These are phyloP conservation scores for Eilema sororculum DNA, from an alignment of 2,888 invertebrate species.

Conservation along the genomic window DNA sequence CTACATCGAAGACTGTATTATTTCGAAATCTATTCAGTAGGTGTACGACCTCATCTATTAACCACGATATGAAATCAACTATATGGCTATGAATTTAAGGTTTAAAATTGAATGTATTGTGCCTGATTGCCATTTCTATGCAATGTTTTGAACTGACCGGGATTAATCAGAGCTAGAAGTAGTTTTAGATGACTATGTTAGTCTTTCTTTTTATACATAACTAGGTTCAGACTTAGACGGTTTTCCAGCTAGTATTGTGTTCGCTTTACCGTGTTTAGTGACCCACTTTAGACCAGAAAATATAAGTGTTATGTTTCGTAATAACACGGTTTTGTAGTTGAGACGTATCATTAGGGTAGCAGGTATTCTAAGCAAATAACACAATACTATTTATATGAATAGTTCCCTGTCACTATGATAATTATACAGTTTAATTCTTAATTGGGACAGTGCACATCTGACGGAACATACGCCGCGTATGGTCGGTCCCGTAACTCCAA, in stretches of 20 bases:
- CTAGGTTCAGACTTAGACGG: background rate
- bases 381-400: background rate
- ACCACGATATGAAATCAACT: conserved; percentile 19
- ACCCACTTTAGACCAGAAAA: background rate
- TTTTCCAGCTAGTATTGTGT: background rate
- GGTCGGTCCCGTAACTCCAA: no score
- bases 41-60: conserved; percentile 23
- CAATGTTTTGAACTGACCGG: conserved; percentile 29
- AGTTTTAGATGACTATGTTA: conserved; percentile 24
- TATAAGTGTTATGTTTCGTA: background rate
- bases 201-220: background rate
- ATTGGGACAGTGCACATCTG: no score
- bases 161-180: conserved; percentile 54
- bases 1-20: conserved; percentile 41
- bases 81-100: accelerated
- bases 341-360: background rate
- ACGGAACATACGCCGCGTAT: no score
- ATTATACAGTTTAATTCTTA: no score
- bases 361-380: background rate
- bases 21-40: conserved; percentile 53
- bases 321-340: background rate
- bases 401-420: background rate
- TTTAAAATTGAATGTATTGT: conserved; percentile 22
- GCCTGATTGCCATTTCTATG: conserved; percentile 29
- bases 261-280: background rate